Evolutionary conservation across 2,888 invertebrate genomes (phyloP), one percentile per base, ranked within the genome.

Genomic region (Gymnocheta viridis): DNA sequence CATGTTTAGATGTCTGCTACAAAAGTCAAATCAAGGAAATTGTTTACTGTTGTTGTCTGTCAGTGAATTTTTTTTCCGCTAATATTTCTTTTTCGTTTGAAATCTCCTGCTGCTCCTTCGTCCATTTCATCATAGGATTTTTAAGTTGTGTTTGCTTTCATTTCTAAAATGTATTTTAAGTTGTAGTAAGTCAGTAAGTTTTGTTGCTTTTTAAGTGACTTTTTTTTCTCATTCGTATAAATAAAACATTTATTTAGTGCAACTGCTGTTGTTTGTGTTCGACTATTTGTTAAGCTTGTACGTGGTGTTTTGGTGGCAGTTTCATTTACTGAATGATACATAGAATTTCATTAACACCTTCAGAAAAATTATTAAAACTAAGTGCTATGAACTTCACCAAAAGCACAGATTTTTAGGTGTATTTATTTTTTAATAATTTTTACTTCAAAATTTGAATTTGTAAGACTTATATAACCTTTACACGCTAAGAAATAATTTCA

Each of bases 1-100:
- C 90, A 90, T 90, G 90, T 90, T 90, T 89, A 88, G 88, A 88
- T 90, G 90, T 89, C 89, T 89, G 88, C 87, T 87, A 85, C 88
- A 85, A 79, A 77, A 86, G 85, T 86, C 83, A 85, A 85, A 82
- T 84, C 84, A 81, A 84, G 84, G 84, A 84, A 81, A 84, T 81
- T 78, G 77, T 78, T 73, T 84, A 62, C 44, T 69, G 41, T 49
- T 73, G 73, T 79, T 64, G 70, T 69, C 60, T 81, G 77, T 81
- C 73, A 84, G 81, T 78, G 29, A 73, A 67, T 2, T 49, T 32
- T 41, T 54, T 81, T 54, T 67, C 51, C 17, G 1, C 58, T 66
- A 32, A 73, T 73, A 80, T 27, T 67, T 64, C n/a, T 70, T 44
- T 12, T 56, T 58, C 41, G 19, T 49, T 41, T 62, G 24, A 24